These are phyloP conservation scores for Aptenodytes patagonicus DNA, from an alignment of 2,113 vertebrate genomes.

Conservation along the genomic window DNA sequence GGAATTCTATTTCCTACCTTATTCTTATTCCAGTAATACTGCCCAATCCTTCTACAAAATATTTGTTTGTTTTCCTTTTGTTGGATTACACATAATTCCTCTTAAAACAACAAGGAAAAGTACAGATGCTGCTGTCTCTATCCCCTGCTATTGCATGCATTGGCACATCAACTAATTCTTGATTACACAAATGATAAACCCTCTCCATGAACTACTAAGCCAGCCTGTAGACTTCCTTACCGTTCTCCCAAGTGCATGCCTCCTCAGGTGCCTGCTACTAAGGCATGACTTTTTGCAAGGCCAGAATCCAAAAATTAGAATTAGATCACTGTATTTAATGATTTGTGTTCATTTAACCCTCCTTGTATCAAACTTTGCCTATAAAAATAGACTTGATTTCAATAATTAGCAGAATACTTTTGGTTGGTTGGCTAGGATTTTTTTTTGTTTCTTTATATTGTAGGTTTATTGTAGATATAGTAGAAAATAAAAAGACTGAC, in stretches of 20 bases:
- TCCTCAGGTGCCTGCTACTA: neutral
- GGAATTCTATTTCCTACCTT: neutral
- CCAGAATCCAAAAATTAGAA: neutral
- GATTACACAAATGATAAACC: neutral
- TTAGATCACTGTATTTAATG: neutral
- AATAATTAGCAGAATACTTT: neutral
- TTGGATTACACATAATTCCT: neutral
- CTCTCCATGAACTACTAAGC: neutral
- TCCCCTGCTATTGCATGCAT: neutral
- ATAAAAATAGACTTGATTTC: neutral
- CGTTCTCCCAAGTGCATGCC: neutral
- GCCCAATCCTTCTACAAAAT: neutral
- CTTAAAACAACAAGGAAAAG: neutral
- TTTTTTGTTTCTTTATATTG: neutral
- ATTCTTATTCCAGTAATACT: neutral
- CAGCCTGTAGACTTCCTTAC: neutral
- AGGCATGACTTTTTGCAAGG: neutral
- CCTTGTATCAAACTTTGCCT: neutral
- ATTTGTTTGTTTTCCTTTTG: neutral
- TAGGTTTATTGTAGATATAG: neutral
- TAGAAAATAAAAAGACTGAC: neutral
- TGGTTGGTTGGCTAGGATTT: accelerated
- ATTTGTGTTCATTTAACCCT: neutral
- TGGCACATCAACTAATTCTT: neutral
- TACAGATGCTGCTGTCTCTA: neutral